Evolutionary conservation across 1,140 invertebrate genomes (phyloP), one percentile per base, ranked within the genome.

Genomic region (Pseudomyrmex concolor): DNA sequence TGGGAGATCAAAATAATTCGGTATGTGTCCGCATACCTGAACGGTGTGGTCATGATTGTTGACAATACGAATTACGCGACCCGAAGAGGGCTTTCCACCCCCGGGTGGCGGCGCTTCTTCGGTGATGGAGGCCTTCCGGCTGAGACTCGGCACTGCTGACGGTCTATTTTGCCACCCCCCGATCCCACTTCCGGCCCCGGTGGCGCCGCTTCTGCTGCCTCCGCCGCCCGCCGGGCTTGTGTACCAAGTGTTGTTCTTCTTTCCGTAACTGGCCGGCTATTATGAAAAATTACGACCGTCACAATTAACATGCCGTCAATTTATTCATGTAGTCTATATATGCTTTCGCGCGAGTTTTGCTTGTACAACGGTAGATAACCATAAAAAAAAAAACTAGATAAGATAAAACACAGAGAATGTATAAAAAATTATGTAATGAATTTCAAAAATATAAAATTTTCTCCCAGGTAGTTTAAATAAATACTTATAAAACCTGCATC

Each of bases 21-120:
- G 34, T 4, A 34, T 34, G 34, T 34, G 12, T 50, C 1, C 9
- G 88, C 76, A 84, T 92, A 98, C 97, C 96, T 98, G 97, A 87
- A 98, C 96, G 43, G 97, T 97, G 90, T 98, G 97, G 93, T 98
- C 97, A 94, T 97, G 96, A 91, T 98, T 98, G 94, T 98, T 98
- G 91, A 99, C 97, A 91, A 99, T 98, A 74, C 97, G 95, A 90
- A 99, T 98, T 78, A 98, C 97, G 81, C 97, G 95, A 57, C 97
- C 97, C 22, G 97, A 97, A 83, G 96, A 96, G 45, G 97, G 96
- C 89, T 97, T 97, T 90, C 95, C 94, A 86, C 95, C 94, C 55
- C 96, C 96, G n/a, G 96, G 95, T 66, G 96, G 96, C 59, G 96
- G 96, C 62, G 96, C 95, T 91, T 97, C 96, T 57, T 94, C 92